Evolutionary conservation across 2,113 vertebrate genomes (phyloP), one percentile per base, ranked within the genome.

Genomic region (Limnothrissa miodon): DNA sequence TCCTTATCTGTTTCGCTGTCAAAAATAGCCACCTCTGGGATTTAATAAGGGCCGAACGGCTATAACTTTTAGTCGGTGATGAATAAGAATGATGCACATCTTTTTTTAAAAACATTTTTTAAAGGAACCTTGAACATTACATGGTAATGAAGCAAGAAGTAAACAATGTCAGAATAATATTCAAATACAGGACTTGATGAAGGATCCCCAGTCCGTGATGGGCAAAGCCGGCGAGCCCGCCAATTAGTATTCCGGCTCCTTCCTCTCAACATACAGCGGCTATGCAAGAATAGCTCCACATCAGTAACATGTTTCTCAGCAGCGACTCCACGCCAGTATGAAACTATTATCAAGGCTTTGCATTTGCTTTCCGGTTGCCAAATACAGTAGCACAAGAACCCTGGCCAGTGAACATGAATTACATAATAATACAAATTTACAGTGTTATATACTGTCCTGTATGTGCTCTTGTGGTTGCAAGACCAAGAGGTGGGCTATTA

Each of bases 1-100:
- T 89, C 80, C 48, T 82, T 87, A 84, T 87, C 86, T 39, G 70
- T 86, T 90, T 87, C 86, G 85, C 87, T 86, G 86, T 91, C 66
- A 74, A 74, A 74, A 39, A 74, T 74, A 74, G 66, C 66, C 19
- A 79, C 21, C 62, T 33, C 66, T 74, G 66, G 66, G 66, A 74
- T 33, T 74, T 74, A 74, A 74, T 74, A 74, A 74, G 66, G 66
- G 33, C 29, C 29, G 66, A 74, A 13, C 66, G 1, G 2, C 66
- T 13, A 74, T 74, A 74, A 74, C 66, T 74, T 29, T 74, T 74
- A 74, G 66, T 36, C 29, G 29, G 29, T 33, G 36, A 74, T 74
- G 66, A 74, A 74, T 74, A 74, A 74, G 66, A 74, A 74, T 74
- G 66, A 74, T 74, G 66, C 29, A 33, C 66, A 81, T 86, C 81